Base-by-base conservation (phyloP, 1,140 invertebrate species). In the Meloidogyne chitwoodi region DNA sequence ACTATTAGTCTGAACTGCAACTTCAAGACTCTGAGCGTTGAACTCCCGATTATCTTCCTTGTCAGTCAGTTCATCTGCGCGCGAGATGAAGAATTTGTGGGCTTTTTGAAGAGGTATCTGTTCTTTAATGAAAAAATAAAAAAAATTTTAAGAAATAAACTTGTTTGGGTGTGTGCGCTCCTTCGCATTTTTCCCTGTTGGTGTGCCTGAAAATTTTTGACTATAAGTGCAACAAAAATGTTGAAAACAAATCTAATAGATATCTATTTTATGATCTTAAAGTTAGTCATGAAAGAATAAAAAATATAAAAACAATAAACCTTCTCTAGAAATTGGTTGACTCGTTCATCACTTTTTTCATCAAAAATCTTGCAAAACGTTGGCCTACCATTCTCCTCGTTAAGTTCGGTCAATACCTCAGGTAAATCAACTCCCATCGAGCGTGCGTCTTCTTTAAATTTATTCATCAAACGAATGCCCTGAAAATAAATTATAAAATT, bases 321-420 rank as follows among this genome's bases (percentile, higher is more conserved):
- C 65, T 69, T 78, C 72, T 84, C 79, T 44, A 84, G 71, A 69
- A 80, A 83, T 31, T 76, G 74, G 48, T 80, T 77, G 38, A 83
- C 78, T 61, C 84, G 77, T 71, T 83, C 83, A 24, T 69, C 67
- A 34, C 70, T 48, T 31, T 72, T 72, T 63, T 72, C 70, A 38
- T 77, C 81, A 24, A 75, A 79, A 61, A 69, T 80, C 19, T 56
- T 38, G 73, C 79, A 77, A 78, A 85, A 81, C 0, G 84, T 78
- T 16, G 83, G 83, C 72, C 83, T 85, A 64, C 84, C 84, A 3
- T 83, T 85, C n/a, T 83, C 78, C 24, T 83, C 84, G 48, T 86
- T 76, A 19, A 85, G 61, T 31, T 87, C 80, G 1, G 83, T 87
- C 16, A 85, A 62, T 2, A 80, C 85, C 14, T 84, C 62, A 6